A percentile compares a stretch with the other conserved stretches of the same genome.
These are phyloP conservation scores for Cerastis leucographa DNA, from an alignment of 2,888 invertebrate genomes.

Conservation along the genomic window DNA sequence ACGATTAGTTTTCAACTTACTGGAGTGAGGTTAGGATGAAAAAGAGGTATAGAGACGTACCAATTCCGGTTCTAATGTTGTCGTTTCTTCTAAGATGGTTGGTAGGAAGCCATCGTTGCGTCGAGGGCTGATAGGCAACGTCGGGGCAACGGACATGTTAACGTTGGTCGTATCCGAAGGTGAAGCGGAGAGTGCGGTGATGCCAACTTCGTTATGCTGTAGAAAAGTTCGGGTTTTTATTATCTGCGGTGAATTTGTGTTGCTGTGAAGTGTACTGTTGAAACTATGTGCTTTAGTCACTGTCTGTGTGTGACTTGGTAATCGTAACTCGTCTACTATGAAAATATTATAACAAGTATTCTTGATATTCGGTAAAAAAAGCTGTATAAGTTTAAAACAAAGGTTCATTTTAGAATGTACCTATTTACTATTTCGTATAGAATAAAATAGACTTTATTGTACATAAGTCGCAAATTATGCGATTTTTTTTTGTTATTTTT, in stretches of 20 bases:
- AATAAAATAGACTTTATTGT: too few species aligned
- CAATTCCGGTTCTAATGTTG: constrained; percentile 83
- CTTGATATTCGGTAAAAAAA: neutral
- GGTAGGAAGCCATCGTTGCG: constrained; percentile 75
- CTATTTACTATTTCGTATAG: too few species aligned
- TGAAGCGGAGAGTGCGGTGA: constrained; percentile 83
- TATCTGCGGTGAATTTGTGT: constrained; percentile 16
- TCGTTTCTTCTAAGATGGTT: constrained; percentile 75
- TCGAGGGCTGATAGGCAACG: constrained; percentile 71
- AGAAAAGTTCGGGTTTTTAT: constrained; percentile 44
- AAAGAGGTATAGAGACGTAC: constrained; percentile 71
- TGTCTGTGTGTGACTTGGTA: constrained; percentile 52
- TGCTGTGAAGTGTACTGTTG: constrained; percentile 51
- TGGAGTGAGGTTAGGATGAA: constrained; percentile 54
- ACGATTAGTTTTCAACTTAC: constrained; percentile 71
- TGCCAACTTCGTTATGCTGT: constrained; percentile 84
- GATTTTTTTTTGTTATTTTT: neutral
- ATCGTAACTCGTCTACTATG: constrained; percentile 32
- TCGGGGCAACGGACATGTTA: constrained; percentile 74
- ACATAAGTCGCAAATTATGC: too few species aligned
- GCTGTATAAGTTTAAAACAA: too few species aligned
- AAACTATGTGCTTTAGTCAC: constrained; percentile 65
- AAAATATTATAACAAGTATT: constrained; percentile 19
- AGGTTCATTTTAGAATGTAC: neutral
- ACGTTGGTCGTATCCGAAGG: constrained; percentile 81